These are phyloP conservation scores for Zaprionus nigranus DNA, from an alignment of 1,140 invertebrate species.

Conservation along the genomic window DNA sequence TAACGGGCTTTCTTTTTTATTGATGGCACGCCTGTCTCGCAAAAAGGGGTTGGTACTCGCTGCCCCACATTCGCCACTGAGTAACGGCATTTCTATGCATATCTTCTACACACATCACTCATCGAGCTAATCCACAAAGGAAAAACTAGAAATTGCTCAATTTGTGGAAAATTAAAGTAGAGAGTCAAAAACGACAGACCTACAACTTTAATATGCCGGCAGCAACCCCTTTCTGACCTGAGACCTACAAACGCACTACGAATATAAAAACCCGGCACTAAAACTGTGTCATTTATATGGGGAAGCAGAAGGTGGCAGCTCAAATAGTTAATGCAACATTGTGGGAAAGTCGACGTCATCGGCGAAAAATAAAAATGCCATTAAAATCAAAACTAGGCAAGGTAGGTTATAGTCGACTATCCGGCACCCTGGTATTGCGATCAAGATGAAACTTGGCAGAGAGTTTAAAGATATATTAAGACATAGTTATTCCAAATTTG, in stretches of 20 bases:
- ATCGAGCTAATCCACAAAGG: not conserved
- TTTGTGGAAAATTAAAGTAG: slow-evolving; percentile 31
- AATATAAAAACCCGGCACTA: not conserved
- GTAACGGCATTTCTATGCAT: slow-evolving; percentile 24
- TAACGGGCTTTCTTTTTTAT: slow-evolving; percentile 58
- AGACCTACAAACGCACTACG: slow-evolving; percentile 53
- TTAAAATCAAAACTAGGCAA: slow-evolving; percentile 52
- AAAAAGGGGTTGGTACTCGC: slow-evolving; percentile 48
- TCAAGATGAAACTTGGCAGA: not conserved
- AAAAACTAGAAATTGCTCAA: slow-evolving; percentile 52
- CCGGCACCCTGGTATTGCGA: not conserved
- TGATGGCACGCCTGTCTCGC: slow-evolving; percentile 60
- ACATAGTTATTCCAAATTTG: not conserved
- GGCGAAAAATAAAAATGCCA: slow-evolving; percentile 64
- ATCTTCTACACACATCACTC: not conserved
- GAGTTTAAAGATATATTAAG: not conserved
- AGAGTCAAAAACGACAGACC: not conserved
- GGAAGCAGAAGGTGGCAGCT: slow-evolving; percentile 11
- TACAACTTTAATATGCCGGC: not conserved
- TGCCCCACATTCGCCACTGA: slow-evolving; percentile 49
- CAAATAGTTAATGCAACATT: slow-evolving; percentile 28
- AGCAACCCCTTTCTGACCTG: slow-evolving; percentile 8
- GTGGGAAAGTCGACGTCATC: slow-evolving; percentile 59
- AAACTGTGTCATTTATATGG: not conserved
- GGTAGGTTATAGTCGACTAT: not conserved